Percentiles rank a stretch among this genome's conserved stretches.
Evolutionary conservation across 2,113 vertebrate genomes (phyloP).

Genomic region (Lota lota): DNA sequence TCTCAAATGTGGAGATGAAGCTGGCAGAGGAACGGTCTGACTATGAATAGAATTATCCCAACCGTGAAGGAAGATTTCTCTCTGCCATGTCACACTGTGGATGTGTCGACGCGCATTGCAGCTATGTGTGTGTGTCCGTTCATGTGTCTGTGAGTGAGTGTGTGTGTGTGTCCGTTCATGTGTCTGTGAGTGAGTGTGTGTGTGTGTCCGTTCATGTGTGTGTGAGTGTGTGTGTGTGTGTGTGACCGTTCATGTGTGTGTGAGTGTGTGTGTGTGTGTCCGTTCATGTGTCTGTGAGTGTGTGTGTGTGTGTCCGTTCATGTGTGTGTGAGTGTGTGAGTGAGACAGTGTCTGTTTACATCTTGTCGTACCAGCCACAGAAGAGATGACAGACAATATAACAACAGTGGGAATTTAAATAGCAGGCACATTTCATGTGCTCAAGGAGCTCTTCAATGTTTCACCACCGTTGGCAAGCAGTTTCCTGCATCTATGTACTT

Average conservation of each 20-base stretch:
- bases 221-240: too few relatives aligned
- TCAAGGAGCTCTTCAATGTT: too few relatives aligned
- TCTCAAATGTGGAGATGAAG: conserved; percentile 23
- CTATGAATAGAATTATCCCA: conserved; percentile 24
- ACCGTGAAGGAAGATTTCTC: conserved; percentile 8
- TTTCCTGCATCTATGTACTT: too few relatives aligned
- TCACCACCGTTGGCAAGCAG: too few relatives aligned
- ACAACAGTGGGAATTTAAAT: too few relatives aligned
- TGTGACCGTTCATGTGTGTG: too few relatives aligned
- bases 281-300: background rate
- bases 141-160: too few relatives aligned
- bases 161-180: background rate
- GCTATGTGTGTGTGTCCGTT: background rate
- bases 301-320: too few relatives aligned
- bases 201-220: too few relatives aligned
- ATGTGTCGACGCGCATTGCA: background rate
- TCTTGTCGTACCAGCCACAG: too few relatives aligned
- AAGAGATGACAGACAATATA: too few relatives aligned
- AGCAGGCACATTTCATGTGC: too few relatives aligned
- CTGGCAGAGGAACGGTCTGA: background rate
- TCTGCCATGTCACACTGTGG: background rate
- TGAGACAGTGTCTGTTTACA: background rate
- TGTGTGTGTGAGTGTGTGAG: background rate
- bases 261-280: conserved; percentile 7
- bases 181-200: background rate